Base-by-base conservation (phyloP, 2,797 vertebrate species). In the Pristis pectinata region DNA sequence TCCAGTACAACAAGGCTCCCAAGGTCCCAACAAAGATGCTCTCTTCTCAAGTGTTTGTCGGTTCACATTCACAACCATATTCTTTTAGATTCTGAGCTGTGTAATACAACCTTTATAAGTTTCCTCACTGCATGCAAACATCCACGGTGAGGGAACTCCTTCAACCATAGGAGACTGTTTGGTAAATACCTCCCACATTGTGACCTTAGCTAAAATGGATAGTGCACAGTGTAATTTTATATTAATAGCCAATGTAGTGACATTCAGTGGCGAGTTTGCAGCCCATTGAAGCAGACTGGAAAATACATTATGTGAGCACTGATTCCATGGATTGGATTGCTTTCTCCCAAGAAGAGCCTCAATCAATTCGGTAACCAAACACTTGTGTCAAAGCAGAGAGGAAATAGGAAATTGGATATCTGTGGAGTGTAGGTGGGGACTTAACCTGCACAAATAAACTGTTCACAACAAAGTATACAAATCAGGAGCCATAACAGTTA, bases 401-500 rank as follows among this genome's bases (percentile, higher is more conserved):
- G 92, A 94, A 94, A 76, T 70, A 94, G 70, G 92, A 94, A 94
- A 94, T 76, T 94, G 72, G 92, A 94, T 94, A 94, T 94, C 92
- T 94, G 92, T 94, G 70, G 92, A 94, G 41, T 94, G 44, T 76
- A 74, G 92, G 72, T 94, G 70, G 76, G 92, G 92, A 94, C 67
- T 94, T 94, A 94, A 94, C 92, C 92, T 74, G 72, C 92, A 76
- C 70, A 94, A 76, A 94, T 94, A 94, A 94, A 76, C 92, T 94
- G 70, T 34, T 94, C 92, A 74, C 70, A 94, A 94, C 92, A 53
- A 94, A 94, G 70, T 76, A 34, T 94, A 94, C 92, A 76, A 94
- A 74, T 34, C 44, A 56, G 70, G 44, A 44, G 44, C 41, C 49
- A 53, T 74, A 44, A n/a, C 44, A 94, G 49, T 74, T 74, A 74